Base-by-base conservation (phyloP, 1,140 invertebrate species). In the Aleiodes sp. region DNA sequence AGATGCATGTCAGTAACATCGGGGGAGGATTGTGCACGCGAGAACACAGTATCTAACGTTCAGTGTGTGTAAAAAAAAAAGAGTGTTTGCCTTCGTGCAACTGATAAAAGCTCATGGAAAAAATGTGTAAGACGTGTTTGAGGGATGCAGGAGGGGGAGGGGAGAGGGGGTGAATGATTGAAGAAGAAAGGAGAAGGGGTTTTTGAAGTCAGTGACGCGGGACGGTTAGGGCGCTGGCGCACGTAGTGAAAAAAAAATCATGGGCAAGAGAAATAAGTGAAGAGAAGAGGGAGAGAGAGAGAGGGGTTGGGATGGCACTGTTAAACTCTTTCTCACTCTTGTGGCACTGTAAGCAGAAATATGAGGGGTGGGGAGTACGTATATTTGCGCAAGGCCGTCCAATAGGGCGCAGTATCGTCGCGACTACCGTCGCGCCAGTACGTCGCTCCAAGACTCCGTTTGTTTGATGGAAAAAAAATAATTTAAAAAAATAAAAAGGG, bases 321-420 rank as follows among this genome's bases (percentile, higher is more conserved):
- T 52, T 52, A 52, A 52, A 52, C 16, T 52, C 56, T 59, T 6
- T 52, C 56, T 29, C 56, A n/a, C n/a, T 59, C 28, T 59, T 26
- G 28, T 14, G 26, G 26, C 28, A 59, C 56, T 59, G n/a, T 12
- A 12, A 59, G 61, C 14, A 65, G 66, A 28, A 67, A 66, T 57
- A 64, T 41, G 71, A 75, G 80, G 83, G 81, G 71, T 82, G 83
- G 80, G 80, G 80, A 78, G 77, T 75, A 73, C 82, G 84, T 85
- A 85, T 86, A 85, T 83, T 86, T 86, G 84, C 82, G 84, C 84
- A 85, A 78, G 81, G 83, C 78, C 75, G 80, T 76, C 80, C 82
- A 84, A 83, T 84, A 84, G 80, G 81, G 85, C 83, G 80, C 82
- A 86, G 81, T 86, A 84, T 83, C 82, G 78, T 80, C 83, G 82